Base-by-base conservation (phyloP, 1,140 invertebrate genomes). In the Solenopsis invicta region DNA sequence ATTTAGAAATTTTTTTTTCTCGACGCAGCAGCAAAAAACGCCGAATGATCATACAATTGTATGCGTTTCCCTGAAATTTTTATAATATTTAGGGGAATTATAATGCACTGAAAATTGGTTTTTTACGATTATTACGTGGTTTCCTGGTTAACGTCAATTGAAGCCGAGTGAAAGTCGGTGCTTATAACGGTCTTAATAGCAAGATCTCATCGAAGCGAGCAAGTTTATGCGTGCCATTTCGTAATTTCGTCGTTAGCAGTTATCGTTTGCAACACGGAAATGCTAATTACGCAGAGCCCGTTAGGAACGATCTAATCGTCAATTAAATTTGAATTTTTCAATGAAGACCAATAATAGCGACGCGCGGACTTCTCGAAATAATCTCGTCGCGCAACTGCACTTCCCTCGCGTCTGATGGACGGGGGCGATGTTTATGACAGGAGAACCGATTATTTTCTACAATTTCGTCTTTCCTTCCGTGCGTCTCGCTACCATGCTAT, bases 401-500 rank as follows among this genome's bases (percentile, higher is more conserved):
- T 56, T 45, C 5, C 64, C 59, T 34, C 21, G 62, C 48, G 45
- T 16, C 64, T 59, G 34, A 67, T 52, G 34, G 62, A 59, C 80
- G 80, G 54, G 34, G 18, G 2, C 80, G 67, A 74, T 61, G 52
- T 50, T 74, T 84, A 84, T 34, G 80, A 82, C 67, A 82, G 67
- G 24, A 72, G 67, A 82, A 84, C 80, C 80, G 80, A 84, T 84
- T 84, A 84, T 84, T 84, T 84, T 84, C 54, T 84, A 82, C 85
- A 86, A 80, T 86, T 71, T 71, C 54, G 66, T 78, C 78, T 78
- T 64, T 81, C 85, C 77, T 80, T 82, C 85, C 85, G 85, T 81
- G 62, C 76, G 34, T 69, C n/a, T 18, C 56, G 54, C 69, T 74
- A 84, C 80, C 24, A 74, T 74, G 54, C 80, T 61, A 84, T 84